phyloP scores from a whole-genome alignment of 2,888 invertebrate species.

The Cryptus armator region DNA sequence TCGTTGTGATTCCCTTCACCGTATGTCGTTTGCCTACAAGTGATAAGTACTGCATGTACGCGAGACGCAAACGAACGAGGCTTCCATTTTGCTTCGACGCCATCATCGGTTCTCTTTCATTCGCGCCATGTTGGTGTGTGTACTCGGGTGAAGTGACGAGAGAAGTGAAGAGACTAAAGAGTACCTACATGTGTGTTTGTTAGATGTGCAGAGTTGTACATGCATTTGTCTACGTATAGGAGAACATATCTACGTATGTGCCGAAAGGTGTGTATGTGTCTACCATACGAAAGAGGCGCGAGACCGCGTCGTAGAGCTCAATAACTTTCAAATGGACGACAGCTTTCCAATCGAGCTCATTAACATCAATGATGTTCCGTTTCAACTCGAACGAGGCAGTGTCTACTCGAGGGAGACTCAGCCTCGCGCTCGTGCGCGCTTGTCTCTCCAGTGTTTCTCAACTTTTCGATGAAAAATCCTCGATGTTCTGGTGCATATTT shows the following conservation, averaged over 20 bases:
- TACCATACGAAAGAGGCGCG: slow-evolving; percentile 57
- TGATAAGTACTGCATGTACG: slow-evolving; percentile 37
- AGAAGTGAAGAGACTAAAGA: slow-evolving; percentile 47
- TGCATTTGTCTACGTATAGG: neutral
- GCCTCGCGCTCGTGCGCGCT: slow-evolving; percentile 41
- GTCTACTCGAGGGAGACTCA: slow-evolving; percentile 38
- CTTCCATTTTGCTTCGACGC: slow-evolving; percentile 60
- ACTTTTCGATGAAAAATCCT: slow-evolving; percentile 26
- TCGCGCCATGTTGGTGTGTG: slow-evolving; percentile 21
- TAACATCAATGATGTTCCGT: slow-evolving; percentile 80
- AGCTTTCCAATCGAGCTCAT: slow-evolving; percentile 82
- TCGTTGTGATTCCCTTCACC: neutral
- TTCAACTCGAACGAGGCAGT: slow-evolving; percentile 49
- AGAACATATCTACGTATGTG: slow-evolving; percentile 8
- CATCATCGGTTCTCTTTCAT: slow-evolving; percentile 56
- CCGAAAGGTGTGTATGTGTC: slow-evolving; percentile 11
- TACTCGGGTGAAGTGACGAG: slow-evolving; percentile 41
- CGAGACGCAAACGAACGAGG: slow-evolving; percentile 33
- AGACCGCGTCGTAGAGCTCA: slow-evolving; percentile 67
- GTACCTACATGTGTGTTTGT: slow-evolving; percentile 23
- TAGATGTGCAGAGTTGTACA: slow-evolving; percentile 24
- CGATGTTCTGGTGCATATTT: neutral
- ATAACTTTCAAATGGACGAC: slow-evolving; percentile 80
- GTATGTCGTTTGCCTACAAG: neutral
- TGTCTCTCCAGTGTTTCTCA: slow-evolving; percentile 50